These are phyloP conservation scores for Petaurus breviceps DNA, from an alignment of 2,113 vertebrate genomes.

Conservation along the genomic window DNA sequence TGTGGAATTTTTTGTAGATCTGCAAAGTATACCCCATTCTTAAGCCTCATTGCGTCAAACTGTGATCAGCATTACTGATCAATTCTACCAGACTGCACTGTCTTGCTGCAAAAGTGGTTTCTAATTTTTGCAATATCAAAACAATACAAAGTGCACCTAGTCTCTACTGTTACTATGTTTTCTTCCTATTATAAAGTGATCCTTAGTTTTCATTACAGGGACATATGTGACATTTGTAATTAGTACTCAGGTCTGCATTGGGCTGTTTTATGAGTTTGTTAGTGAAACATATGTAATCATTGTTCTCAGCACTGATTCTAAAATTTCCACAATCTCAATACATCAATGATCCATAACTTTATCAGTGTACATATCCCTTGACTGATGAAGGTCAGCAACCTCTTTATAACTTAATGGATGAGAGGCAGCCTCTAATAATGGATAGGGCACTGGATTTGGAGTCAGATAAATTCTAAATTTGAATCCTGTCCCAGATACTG, in stretches of 20 bases:
- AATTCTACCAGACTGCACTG: slow-evolving; percentile 37
- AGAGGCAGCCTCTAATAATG: background rate
- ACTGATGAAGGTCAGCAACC: background rate
- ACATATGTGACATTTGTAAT: background rate
- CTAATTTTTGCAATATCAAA: background rate
- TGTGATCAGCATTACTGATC: slow-evolving; percentile 23
- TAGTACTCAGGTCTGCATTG: background rate
- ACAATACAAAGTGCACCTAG: background rate
- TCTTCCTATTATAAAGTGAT: background rate
- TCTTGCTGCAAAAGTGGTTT: background rate
- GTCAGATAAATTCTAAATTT: background rate
- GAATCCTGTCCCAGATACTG: background rate
- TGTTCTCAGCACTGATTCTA: background rate
- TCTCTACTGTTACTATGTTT: background rate
- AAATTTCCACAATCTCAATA: background rate
- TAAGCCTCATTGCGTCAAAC: slow-evolving; percentile 9
- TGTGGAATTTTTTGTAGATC: slow-evolving; percentile 30
- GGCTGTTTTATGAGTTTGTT: background rate
- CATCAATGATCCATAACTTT: background rate
- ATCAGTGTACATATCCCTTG: background rate
- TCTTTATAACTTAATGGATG: background rate
- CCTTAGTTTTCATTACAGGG: background rate
- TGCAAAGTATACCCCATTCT: background rate
- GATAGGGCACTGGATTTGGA: background rate
- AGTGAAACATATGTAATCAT: background rate